phyloP scores from a whole-genome alignment of 2,888 invertebrate genomes.

The Scaptomyza reducta region DNA sequence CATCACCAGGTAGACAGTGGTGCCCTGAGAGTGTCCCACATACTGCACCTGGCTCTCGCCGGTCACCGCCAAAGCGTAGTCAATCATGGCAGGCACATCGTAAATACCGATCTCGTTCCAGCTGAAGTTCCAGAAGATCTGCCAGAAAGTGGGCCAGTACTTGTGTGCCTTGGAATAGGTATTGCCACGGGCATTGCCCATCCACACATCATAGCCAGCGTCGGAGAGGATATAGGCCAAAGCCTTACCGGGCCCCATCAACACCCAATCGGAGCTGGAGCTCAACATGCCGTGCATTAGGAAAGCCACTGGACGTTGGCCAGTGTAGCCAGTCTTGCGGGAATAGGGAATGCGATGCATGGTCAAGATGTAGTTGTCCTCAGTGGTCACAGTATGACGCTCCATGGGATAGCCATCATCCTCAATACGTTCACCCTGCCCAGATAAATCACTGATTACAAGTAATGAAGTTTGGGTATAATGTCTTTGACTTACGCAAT shows the following conservation, averaged over 20 bases:
- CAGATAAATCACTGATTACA: not conserved
- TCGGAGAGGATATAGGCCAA: conserved; percentile 86
- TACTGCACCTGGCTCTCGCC: conserved; percentile 85
- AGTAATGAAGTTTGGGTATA: not conserved
- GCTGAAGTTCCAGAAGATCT: conserved; percentile 85
- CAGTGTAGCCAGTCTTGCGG: conserved; percentile 38
- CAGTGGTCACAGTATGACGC: conserved; percentile 88
- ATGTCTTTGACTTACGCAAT: conserved; percentile 64
- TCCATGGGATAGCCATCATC: conserved; percentile 87
- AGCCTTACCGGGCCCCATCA: conserved; percentile 71
- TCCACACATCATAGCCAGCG: conserved; percentile 90
- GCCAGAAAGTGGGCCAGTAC: conserved; percentile 77
- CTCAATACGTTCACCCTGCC: conserved; percentile 72
- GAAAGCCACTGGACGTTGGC: conserved; percentile 68
- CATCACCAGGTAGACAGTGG: conserved; percentile 89
- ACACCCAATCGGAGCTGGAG: conserved; percentile 74
- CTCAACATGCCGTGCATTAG: conserved; percentile 78
- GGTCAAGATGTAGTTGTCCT: conserved; percentile 92
- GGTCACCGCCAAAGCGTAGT: conserved; percentile 85
- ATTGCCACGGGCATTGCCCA: conserved; percentile 93
- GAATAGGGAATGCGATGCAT: conserved; percentile 90
- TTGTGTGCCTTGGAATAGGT: conserved; percentile 86
- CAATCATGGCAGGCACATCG: conserved; percentile 94
- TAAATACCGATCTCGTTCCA: conserved; percentile 95
- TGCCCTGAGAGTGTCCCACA: conserved; percentile 96